These are phyloP conservation scores for Tachycineta bicolor DNA, from an alignment of 2,113 vertebrate species.

Conservation along the genomic window DNA sequence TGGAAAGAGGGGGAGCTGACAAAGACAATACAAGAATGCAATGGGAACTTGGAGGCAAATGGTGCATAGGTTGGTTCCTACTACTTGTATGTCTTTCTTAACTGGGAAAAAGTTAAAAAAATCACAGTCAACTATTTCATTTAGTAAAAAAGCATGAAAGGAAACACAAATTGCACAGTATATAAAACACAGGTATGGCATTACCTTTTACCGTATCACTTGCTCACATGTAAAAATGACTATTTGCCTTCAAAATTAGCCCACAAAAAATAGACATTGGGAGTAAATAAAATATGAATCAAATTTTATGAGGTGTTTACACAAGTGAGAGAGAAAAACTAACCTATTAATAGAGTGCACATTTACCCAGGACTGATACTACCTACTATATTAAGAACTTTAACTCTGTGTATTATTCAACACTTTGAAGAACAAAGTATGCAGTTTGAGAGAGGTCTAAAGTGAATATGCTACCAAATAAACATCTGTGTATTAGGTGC, in stretches of 20 bases:
- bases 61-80: not conserved
- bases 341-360: slow-evolving; percentile 32
- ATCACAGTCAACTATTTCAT: not conserved
- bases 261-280: not conserved
- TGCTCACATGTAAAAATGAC: not conserved
- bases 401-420: not conserved
- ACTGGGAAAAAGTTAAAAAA: not conserved
- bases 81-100: not conserved
- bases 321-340: not conserved
- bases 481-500: not conserved
- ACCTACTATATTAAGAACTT: slow-evolving; percentile 37
- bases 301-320: not conserved
- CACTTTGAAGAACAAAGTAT: not conserved
- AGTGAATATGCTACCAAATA: not conserved
- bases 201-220: not conserved
- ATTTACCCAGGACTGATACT: not conserved
- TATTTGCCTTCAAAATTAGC: not conserved
- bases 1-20: slow-evolving; percentile 17
- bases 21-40: not conserved
- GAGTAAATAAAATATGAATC: not conserved
- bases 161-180: not conserved
- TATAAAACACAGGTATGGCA: not conserved
- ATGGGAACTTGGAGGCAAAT: not conserved
- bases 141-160: not conserved
- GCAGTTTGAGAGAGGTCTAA: not conserved